Conservation (phyloP, 2,888 invertebrate genomes). For the Microctonus hyperodae region DNA sequence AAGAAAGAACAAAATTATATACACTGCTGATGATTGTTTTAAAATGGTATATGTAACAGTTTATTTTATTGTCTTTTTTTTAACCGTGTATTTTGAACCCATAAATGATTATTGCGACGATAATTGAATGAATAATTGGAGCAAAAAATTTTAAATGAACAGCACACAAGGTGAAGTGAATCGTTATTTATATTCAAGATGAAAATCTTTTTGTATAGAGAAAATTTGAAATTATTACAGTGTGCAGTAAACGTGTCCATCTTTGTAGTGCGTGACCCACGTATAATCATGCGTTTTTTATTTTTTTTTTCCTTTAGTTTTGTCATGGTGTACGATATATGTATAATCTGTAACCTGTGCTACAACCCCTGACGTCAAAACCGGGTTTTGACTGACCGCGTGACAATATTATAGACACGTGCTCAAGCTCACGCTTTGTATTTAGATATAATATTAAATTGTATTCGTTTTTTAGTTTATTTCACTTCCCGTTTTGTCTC, state of each 20-base stretch:
- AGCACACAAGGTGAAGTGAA: not conserved
- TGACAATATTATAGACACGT: slow-evolving; percentile 12
- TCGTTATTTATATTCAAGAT: slow-evolving; percentile 10
- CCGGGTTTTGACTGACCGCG: slow-evolving; percentile 7
- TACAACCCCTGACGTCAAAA: slow-evolving; percentile 12
- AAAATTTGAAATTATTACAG: too few species aligned
- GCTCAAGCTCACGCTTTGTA: slow-evolving; percentile 12
- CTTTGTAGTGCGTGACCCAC: slow-evolving; percentile 21
- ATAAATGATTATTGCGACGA: slow-evolving; percentile 10
- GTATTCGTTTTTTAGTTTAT: not conserved
- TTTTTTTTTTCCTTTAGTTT: too few species aligned
- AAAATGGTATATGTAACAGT: slow-evolving; percentile 12
- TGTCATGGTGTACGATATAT: not conserved
- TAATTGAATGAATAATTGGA: slow-evolving; percentile 19
- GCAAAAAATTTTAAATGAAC: slow-evolving; percentile 21
- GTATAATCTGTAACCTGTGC: slow-evolving; percentile 1
- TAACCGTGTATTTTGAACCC: not conserved
- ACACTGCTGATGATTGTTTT: not conserved
- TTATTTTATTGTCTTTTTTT: not conserved
- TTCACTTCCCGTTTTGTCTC: not conserved
- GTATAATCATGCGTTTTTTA: slow-evolving; percentile 9
- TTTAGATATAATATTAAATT: not conserved
- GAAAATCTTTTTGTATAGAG: slow-evolving; percentile 19
- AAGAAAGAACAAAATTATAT: not conserved
- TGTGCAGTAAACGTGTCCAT: not conserved